These are phyloP conservation scores for Acronicta alni DNA, from an alignment of 2,888 invertebrate genomes.

Conservation along the genomic window DNA sequence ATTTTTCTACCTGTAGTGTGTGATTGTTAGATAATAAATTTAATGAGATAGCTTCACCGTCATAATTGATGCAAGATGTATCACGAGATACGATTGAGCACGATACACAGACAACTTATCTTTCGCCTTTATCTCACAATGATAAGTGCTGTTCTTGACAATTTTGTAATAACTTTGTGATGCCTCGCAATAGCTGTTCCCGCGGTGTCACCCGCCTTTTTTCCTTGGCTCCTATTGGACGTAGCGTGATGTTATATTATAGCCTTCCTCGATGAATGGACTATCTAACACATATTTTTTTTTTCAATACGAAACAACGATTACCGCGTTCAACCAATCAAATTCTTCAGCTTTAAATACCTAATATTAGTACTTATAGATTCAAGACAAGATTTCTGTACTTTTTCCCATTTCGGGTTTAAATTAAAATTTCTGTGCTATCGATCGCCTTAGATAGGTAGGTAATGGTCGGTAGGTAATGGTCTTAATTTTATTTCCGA, in stretches of 20 bases:
- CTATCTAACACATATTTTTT: no score
- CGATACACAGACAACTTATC: conserved; percentile 62
- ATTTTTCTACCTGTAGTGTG: conserved; percentile 10
- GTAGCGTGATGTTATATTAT: no score
- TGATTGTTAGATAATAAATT: conserved; percentile 13
- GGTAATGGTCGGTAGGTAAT: background rate
- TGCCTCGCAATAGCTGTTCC: conserved; percentile 8
- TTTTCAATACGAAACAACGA: no score
- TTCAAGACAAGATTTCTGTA: conserved; percentile 30
- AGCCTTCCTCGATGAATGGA: no score
- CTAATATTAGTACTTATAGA: no score
- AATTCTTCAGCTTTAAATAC: no score
- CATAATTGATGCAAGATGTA: conserved; percentile 58
- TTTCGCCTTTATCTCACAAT: conserved; percentile 63
- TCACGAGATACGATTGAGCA: conserved; percentile 68
- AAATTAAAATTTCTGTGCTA: conserved; percentile 18
- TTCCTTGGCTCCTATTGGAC: no score
- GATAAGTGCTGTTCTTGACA: conserved; percentile 66
- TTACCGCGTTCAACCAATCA: no score
- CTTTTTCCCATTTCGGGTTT: conserved; percentile 10
- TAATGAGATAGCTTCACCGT: conserved; percentile 46
- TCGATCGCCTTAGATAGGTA: conserved; percentile 21
- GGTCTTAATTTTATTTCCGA: background rate
- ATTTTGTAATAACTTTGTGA: conserved; percentile 50
- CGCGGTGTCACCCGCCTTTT: no score